A percentile compares a stretch with the other conserved stretches of the same genome.
phyloP scores from a whole-genome alignment of 1,140 invertebrate genomes.

The Drosophila micromelanica region DNA sequence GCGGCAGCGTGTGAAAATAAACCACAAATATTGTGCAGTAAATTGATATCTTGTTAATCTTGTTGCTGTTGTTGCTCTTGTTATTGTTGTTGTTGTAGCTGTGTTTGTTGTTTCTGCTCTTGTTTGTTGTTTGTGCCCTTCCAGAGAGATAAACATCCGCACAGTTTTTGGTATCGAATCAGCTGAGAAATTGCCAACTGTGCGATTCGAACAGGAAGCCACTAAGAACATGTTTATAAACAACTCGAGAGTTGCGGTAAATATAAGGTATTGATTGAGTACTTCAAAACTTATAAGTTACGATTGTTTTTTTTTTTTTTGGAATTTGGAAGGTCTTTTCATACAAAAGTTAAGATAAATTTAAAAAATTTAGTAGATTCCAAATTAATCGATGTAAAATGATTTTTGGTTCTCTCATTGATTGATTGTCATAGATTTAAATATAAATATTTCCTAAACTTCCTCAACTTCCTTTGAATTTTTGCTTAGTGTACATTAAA shows the following conservation, averaged over 20 bases:
- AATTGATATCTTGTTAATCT: conserved; percentile 56
- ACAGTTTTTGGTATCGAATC: conserved; percentile 22
- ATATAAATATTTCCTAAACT: no score
- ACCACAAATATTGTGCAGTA: conserved; percentile 42
- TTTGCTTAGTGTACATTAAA: not conserved
- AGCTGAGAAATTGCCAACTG: conserved; percentile 25
- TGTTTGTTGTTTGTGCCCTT: conserved; percentile 26
- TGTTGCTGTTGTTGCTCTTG: conserved; percentile 18
- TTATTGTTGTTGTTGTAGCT: conserved; percentile 11
- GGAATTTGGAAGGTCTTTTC: no score
- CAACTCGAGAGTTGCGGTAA: conserved; percentile 1
- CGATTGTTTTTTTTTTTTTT: no score
- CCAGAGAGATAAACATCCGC: conserved; percentile 43
- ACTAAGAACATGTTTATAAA: conserved; percentile 16
- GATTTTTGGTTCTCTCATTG: no score
- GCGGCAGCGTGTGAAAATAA: conserved; percentile 49
- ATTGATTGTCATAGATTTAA: no score
- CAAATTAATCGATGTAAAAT: no score
- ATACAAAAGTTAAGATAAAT: no score
- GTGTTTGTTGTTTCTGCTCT: conserved; percentile 15
- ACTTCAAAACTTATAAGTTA: not conserved
- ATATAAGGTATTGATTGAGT: not conserved
- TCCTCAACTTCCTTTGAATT: not conserved
- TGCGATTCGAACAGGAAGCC: conserved; percentile 18
- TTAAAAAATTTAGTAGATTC: no score